Conservation (phyloP, 2,888 invertebrate species). For the Aspidapion aeneum region DNA sequence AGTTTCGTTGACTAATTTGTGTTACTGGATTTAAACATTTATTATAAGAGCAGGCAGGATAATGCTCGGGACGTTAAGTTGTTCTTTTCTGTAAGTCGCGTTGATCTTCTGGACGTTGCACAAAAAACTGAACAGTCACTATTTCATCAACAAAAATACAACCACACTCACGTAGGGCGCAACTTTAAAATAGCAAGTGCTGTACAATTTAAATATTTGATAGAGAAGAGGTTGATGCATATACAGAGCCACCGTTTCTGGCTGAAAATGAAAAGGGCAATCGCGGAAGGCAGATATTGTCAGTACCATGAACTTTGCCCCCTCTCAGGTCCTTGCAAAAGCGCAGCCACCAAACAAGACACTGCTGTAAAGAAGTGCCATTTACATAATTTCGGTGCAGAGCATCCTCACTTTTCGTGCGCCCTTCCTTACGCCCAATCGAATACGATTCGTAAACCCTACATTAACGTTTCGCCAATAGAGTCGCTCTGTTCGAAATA, state of each 20-base stretch:
- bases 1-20: too few species aligned
- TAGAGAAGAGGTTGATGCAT: not conserved
- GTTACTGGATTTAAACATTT: too few species aligned
- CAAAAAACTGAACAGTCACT: not conserved
- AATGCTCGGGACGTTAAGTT: too few species aligned
- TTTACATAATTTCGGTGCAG: slow-evolving; percentile 27
- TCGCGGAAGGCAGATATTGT: slow-evolving; percentile 25
- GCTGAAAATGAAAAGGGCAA: slow-evolving; percentile 26
- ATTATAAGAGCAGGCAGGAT: too few species aligned
- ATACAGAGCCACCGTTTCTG: slow-evolving; percentile 13
- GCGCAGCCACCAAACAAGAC: slow-evolving; percentile 28
- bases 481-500: slow-evolving; percentile 8
- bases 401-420: slow-evolving; percentile 25
- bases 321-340: slow-evolving; percentile 25
- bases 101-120: not conserved
- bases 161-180: not conserved
- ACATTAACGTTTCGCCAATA: slow-evolving; percentile 15
- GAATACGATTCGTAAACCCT: slow-evolving; percentile 12
- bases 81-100: too few species aligned
- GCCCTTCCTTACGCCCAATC: slow-evolving; percentile 20
- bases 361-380: slow-evolving; percentile 29
- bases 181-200: not conserved
- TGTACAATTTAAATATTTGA: not conserved
- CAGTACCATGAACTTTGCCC: slow-evolving; percentile 29
- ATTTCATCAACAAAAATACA: not conserved